Base-by-base conservation (phyloP, 2,113 vertebrate species). In the Antechinus flavipes region DNA sequence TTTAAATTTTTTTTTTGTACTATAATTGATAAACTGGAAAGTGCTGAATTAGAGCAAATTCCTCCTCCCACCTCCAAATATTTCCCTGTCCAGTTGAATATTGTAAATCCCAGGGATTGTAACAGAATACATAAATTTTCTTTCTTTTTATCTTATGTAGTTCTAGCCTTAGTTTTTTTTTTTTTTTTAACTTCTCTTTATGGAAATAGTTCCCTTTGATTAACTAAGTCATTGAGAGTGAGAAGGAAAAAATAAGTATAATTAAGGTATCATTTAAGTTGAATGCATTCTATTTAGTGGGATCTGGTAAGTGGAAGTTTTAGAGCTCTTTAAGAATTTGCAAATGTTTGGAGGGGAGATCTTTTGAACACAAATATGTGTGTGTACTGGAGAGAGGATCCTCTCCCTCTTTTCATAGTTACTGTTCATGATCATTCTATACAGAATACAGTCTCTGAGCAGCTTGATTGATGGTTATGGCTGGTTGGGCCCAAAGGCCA, bases 251-350 rank as follows among this genome's bases (percentile, higher is more conserved):
- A 90, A 91, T 91, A 89, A 94, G 61, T 89, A 84, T 8, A 19
- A 61, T 56, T 94, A 52, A 93, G 58, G 24, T 90, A 91, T 50
- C 22, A 94, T 91, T 84, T 92, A 61, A 95, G 54, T 47, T 90
- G 12, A 94, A 94, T 92, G 53, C 92, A 55, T 95, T 94, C 76
- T 25, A 95, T 1, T 91, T 35, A 90, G 53, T 76, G 90, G 58
- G 4, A 24, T 50, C 54, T 95, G 47, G 3, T 55, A 49, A 47
- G 47, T 26, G 9, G 14, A 95, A 91, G 49, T 42, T 42, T 84
- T 42, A 84, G 5, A 84, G 24, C 2, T 14, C 3, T 90, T 90
- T 54, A 89, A 58, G 95, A 53, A 91, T 16, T 84, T 42, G 68
- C 30, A 76, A 76, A 6, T 42, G 19, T 84, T 23, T 42, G 68